These are phyloP conservation scores for Cepaea hortensis DNA, from an alignment of 2,888 invertebrate genomes.

Conservation along the genomic window DNA sequence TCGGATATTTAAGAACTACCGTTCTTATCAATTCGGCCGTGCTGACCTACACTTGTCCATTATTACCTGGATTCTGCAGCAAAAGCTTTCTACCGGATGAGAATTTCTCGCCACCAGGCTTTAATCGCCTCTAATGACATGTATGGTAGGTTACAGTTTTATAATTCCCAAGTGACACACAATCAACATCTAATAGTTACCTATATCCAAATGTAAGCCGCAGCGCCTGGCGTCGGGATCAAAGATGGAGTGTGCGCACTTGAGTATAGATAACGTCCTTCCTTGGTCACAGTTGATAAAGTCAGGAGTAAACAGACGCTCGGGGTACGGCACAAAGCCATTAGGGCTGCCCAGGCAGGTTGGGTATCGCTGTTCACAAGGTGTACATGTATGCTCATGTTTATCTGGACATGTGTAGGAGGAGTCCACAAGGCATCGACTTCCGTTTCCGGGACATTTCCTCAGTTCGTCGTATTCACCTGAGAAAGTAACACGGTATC, in stretches of 20 bases:
- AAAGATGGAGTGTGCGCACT: conserved; percentile 46
- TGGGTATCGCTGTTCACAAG: conserved; percentile 43
- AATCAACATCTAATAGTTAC: background rate
- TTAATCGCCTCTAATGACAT: too few relatives aligned
- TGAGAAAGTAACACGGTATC: background rate
- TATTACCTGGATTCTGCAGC: too few relatives aligned
- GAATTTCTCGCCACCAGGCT: too few relatives aligned
- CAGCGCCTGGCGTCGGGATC: conserved; percentile 46
- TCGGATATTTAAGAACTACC: too few relatives aligned
- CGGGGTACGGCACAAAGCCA: conserved; percentile 39
- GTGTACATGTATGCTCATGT: background rate
- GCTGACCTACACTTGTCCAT: too few relatives aligned
- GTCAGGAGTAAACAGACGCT: conserved; percentile 39
- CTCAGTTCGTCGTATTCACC: conserved; percentile 29
- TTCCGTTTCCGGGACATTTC: conserved; percentile 15
- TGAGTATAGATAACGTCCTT: conserved; percentile 47
- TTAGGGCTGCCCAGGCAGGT: conserved; percentile 40
- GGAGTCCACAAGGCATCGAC: background rate
- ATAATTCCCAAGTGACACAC: too few relatives aligned
- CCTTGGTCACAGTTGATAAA: conserved; percentile 44
- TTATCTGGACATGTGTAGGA: conserved; percentile 36
- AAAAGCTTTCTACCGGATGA: too few relatives aligned
- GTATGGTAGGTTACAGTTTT: too few relatives aligned
- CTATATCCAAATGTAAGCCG: conserved; percentile 20
- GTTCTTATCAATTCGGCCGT: too few relatives aligned